Conservation (phyloP, 1,140 invertebrate genomes). For the Patella vulgata region DNA sequence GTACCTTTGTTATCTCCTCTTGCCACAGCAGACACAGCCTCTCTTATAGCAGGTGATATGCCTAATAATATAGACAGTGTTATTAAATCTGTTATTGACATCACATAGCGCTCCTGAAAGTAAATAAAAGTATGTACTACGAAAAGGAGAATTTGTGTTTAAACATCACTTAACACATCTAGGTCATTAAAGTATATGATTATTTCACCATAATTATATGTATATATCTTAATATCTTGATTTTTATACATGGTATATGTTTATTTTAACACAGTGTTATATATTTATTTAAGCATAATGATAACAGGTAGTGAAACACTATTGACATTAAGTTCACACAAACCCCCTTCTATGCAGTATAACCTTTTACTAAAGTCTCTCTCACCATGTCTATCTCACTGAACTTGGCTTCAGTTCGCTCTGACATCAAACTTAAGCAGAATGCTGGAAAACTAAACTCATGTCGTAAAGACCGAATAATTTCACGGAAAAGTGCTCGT, state of each 20-base stretch:
- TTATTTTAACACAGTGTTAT: too few species aligned
- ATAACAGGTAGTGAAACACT: too few species aligned
- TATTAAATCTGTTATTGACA: slow-evolving; percentile 84
- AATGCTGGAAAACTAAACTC: slow-evolving; percentile 81
- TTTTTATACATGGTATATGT: too few species aligned
- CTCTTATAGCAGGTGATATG: slow-evolving; percentile 80
- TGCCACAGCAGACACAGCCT: slow-evolving; percentile 72
- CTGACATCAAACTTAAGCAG: slow-evolving; percentile 76
- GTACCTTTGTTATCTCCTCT: slow-evolving; percentile 75
- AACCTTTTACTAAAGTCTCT: too few species aligned
- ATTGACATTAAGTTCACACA: too few species aligned
- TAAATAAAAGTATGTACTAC: slow-evolving; percentile 15
- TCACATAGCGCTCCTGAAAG: slow-evolving; percentile 80
- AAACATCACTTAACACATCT: too few species aligned
- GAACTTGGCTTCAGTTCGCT: slow-evolving; percentile 68
- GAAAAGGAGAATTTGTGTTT: too few species aligned
- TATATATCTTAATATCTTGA: too few species aligned
- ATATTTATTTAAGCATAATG: too few species aligned
- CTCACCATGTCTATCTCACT: slow-evolving; percentile 55
- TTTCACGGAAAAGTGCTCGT: slow-evolving; percentile 85
- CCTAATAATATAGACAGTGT: slow-evolving; percentile 85
- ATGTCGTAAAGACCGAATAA: slow-evolving; percentile 83
- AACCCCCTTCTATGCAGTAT: too few species aligned
- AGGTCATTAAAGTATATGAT: not conserved
- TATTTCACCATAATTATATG: not conserved